A percentile compares a stretch with the other conserved stretches of the same genome.
Evolutionary conservation across 2,888 invertebrate genomes (phyloP).

Genomic region (Caenorhabditis sulstoni): DNA sequence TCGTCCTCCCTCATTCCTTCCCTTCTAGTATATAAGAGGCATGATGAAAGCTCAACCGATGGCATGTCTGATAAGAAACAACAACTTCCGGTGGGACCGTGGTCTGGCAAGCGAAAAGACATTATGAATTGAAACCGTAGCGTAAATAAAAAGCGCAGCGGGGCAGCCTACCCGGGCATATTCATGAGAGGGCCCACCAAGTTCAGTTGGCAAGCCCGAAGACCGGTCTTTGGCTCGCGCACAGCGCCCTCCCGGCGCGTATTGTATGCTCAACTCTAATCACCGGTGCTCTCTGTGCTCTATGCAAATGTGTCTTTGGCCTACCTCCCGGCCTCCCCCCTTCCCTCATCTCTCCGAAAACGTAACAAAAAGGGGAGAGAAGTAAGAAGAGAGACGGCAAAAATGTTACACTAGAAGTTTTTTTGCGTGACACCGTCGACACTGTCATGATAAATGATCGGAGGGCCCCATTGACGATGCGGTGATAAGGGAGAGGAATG

Average conservation of each 20-base stretch:
- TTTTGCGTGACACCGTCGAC: conserved; percentile 10
- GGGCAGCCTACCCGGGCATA: conserved; percentile 17
- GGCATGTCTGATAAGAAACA: conserved; percentile 55
- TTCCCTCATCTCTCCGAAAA: conserved; percentile 5
- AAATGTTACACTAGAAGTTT: neutral
- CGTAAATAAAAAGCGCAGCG: conserved; percentile 41
- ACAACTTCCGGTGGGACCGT: conserved; percentile 35
- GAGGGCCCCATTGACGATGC: conserved; percentile 16
- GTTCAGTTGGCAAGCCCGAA: conserved; percentile 1
- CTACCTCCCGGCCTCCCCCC: too few relatives aligned
- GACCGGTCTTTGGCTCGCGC: conserved; percentile 27
- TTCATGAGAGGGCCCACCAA: conserved; percentile 32
- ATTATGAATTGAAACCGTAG: conserved; percentile 53
- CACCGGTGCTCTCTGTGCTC: conserved; percentile 31
- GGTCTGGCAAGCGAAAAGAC: conserved; percentile 3
- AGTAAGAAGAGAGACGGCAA: too few relatives aligned
- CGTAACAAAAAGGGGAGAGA: conserved; percentile 6
- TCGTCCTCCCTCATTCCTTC: too few relatives aligned
- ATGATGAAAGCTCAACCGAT: too few relatives aligned
- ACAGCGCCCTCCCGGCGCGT: conserved; percentile 5
- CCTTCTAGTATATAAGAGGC: too few relatives aligned
- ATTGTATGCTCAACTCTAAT: conserved; percentile 58
- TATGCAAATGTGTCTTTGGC: conserved; percentile 39
- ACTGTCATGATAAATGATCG: conserved; percentile 34
- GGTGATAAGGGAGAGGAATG: conserved; percentile 35